Base-by-base conservation (phyloP, 2,888 invertebrate species). In the Phanerotoma sp. region DNA sequence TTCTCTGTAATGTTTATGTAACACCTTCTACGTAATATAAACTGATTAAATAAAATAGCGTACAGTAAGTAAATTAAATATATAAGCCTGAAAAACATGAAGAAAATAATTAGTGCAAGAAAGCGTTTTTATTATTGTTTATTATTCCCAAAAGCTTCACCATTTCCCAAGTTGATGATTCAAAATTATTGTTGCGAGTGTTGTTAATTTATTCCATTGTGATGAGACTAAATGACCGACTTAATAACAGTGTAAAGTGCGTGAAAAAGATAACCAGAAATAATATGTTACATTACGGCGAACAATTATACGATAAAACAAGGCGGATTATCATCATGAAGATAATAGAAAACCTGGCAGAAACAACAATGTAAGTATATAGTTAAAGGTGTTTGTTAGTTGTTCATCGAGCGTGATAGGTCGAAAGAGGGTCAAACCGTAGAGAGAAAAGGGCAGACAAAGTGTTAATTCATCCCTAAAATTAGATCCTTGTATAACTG, bases 321-420 rank as follows among this genome's bases (percentile, higher is more conserved):
- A 41, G 33, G 40, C 32, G 28, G 45, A 45, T 45, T 25, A 45
- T 44, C 30, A 44, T 4, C 10, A 51, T 15, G 54, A 20, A 21
- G 21, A 38, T 51, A 25, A 52, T 25, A 38, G 51, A 32, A 30
- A 28, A 20, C 40, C 37, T 20, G 30, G 18, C 15, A 15, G 41
- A 45, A 13, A 37, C 15, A 20, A 42, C 25, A 11, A 25, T 30
- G 33, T 42, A 38, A 38, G 42, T 41, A 25, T 18, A 35, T 52
- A 46, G 22, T 30, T 41, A 21, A 25, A 45, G 40, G 16, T 40
- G 46, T 51, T 54, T 49, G 40, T 54, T 35, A 50, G 57, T 55
- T 38, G 50, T 40, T 57, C 37, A 53, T 57, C 51, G 54, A 57
- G 61, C 58, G 55, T 60, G 58, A 62, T 57, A 54, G 60, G 56